Base-by-base conservation (phyloP, 2,797 vertebrate genomes). In the Sylvia borin region DNA sequence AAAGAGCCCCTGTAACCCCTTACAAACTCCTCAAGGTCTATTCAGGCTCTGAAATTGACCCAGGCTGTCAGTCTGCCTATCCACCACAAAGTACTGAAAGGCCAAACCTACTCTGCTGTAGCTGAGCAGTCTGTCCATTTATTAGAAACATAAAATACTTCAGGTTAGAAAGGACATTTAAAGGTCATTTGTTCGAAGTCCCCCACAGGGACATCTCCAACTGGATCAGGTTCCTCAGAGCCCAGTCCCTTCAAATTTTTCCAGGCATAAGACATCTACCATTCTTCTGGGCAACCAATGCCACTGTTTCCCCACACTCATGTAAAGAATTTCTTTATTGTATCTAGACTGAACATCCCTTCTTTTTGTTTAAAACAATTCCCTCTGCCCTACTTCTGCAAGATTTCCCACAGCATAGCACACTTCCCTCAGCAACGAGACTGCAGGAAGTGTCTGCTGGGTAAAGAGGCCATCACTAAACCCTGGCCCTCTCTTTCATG, bases 401-500 rank as follows among this genome's bases (percentile, higher is more conserved):
- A 36, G n/a, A 36, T 45, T 40, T 62, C 47, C 43, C 53, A 17
- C 0, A 1, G 15, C 16, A 43, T 29, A 38, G 15, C 42, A 75
- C 5, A 2, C 3, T 51, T 76, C 7, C 10, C 9, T 2, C 2
- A 15, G 7, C 17, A 66, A 31, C 2, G 2, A 42, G 21, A 11
- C 29, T 67, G 20, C 48, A 54, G 48, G 32, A 43, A 60, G 42
- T 29, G 2, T 10, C 22, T 73, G 26, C 38, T 17, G 20, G 14
- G 25, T 53, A 62, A 24, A 36, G 32, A 68, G 5, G 25, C 16
- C 32, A 27, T 7, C 19, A 9, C 3, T 32, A 47, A 80, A 36
- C 11, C 32, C 43, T n/a, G 38, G 26, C 5, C 29, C 10, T 45
- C 34, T 34, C 40, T 79, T 67, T 21, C 19, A 43, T 0, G 4